Evolutionary conservation across 2,113 vertebrate species (phyloP).

Genomic region (Oxyura jamaicensis): DNA sequence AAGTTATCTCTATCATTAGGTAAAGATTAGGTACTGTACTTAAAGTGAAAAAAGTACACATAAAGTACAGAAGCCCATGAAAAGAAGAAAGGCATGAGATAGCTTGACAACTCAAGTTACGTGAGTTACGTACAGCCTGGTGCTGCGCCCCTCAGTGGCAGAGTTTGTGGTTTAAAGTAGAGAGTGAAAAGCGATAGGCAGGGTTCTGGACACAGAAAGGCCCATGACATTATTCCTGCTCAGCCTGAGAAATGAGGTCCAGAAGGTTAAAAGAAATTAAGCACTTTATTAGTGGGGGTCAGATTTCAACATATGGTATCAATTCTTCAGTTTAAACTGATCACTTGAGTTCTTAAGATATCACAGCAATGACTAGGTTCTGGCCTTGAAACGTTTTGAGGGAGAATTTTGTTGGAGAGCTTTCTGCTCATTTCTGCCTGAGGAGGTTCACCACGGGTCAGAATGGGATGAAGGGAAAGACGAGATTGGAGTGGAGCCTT

Average conservation of each 20-base stretch:
- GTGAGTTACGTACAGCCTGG: background rate
- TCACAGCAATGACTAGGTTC: background rate
- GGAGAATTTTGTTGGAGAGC: background rate
- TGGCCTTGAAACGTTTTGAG: background rate
- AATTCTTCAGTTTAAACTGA: background rate
- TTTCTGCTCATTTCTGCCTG: background rate
- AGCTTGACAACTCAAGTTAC: background rate
- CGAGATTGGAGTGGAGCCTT: background rate
- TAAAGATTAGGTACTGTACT: background rate
- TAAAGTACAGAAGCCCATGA: background rate
- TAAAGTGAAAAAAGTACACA: background rate
- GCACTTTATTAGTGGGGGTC: background rate
- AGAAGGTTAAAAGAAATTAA: background rate
- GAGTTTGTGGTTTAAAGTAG: background rate
- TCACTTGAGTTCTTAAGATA: background rate
- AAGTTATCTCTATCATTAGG: background rate
- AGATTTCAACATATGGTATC: background rate
- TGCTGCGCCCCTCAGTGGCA: background rate
- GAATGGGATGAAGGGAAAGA: background rate
- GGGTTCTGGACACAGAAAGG: background rate
- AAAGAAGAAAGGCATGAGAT: background rate
- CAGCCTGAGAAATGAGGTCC: background rate
- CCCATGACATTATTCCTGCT: background rate
- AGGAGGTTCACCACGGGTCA: background rate
- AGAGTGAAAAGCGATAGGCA: background rate